Base-by-base conservation (phyloP, 2,113 vertebrate species). In the Ifrita kowaldi region DNA sequence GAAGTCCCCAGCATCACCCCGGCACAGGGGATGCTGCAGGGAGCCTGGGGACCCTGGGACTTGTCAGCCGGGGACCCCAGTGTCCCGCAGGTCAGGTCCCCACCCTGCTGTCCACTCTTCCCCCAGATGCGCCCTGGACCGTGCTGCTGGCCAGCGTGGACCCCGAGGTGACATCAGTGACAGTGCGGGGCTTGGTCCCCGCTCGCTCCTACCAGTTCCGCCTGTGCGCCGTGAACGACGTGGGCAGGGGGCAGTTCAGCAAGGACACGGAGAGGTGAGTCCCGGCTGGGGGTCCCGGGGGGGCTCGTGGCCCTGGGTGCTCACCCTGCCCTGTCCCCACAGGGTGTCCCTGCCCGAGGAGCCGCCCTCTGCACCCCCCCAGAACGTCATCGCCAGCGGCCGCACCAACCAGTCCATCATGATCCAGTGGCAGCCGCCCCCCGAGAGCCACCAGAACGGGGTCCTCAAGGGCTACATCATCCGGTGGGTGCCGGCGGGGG, bases 401-500 rank as follows among this genome's bases (percentile, higher is more conserved):
- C 98, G 99, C 52, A 99, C 99, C 94, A 99, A 99, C 98, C 99
- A 99, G 89, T 99, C 99, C 97, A 99, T 99, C 97, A 99, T 99
- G 99, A 99, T 99, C 97, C 99, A 99, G 96, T 99, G 99, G 99
- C 99, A 99, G 96, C 99, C 99, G 0, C 99, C 99, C 1, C 99
- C 98, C 0, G 99, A 99, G 96, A 99, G 98, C 97, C 99, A 99
- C 97, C 99, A 99, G 96, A 99, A 99, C 0, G 99, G 99, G 26
- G 95, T 99, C 90, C 98, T 99, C 73, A 98, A 98, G 63, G 99
- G 99, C 69, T 99, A 99, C 96, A 92, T 98, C 65, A 97, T 99
- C 97, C 98, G 99, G 99, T 99, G 79, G 94, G 97, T 3, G 0
- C 41, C 6, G 2, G 12, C 1, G 0, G 6, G 24, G 26, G 4